phyloP scores from a whole-genome alignment of 1,140 invertebrate species.

The Neocloeon triangulifer region DNA sequence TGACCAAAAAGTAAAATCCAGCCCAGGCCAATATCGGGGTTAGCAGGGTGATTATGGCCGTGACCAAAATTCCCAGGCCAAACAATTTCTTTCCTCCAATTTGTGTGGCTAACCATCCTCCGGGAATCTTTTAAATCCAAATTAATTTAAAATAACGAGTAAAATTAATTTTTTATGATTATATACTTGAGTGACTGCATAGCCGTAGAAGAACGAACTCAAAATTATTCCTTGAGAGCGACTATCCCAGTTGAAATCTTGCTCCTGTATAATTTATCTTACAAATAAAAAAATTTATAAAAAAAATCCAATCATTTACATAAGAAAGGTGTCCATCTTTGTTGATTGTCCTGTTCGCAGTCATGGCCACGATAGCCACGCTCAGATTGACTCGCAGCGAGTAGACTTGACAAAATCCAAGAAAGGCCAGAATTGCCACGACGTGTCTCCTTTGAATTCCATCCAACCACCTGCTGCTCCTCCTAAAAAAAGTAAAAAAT shows the following conservation, averaged over 20 bases:
- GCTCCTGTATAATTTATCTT: too few species aligned
- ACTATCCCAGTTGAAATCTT: constrained; percentile 32
- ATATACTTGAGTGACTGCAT: constrained; percentile 32
- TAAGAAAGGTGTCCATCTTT: too few species aligned
- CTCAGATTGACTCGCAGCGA: constrained; percentile 27
- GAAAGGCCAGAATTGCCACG: constrained; percentile 21
- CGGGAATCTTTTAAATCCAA: too few species aligned
- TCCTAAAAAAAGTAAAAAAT: too few species aligned
- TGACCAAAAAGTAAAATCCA: constrained; percentile 18
- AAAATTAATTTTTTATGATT: too few species aligned
- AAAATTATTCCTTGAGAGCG: constrained; percentile 28
- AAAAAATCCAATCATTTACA: too few species aligned
- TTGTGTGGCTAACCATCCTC: constrained; percentile 23
- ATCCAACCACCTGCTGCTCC: too few species aligned
- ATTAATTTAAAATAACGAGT: too few species aligned
- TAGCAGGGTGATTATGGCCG: constrained; percentile 30
- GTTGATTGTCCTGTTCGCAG: constrained; percentile 4
- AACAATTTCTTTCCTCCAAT: constrained; percentile 29
- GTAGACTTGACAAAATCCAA: constrained; percentile 29
- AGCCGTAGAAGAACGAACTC: constrained; percentile 49
- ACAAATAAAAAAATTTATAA: too few species aligned
- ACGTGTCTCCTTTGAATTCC: constrained; percentile 13
- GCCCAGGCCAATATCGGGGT: constrained; percentile 22
- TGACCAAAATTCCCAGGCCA: constrained; percentile 28
- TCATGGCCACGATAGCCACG: constrained; percentile 29